phyloP scores from a whole-genome alignment of 2,888 invertebrate species.

The Lasioglossum oenotherae region DNA sequence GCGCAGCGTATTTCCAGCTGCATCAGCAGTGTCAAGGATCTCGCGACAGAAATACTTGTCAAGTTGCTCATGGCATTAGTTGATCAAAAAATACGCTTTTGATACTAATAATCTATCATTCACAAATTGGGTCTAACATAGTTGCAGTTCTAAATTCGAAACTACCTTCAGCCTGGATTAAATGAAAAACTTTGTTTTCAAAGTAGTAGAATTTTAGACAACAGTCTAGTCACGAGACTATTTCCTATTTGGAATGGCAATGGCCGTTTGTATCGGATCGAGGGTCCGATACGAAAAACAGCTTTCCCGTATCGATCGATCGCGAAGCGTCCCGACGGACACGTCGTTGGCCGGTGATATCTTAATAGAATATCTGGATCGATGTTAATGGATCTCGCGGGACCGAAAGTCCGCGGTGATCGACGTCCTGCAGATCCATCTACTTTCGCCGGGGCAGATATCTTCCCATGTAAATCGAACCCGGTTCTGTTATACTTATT shows the following conservation, averaged over 20 bases:
- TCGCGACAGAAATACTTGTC: not conserved
- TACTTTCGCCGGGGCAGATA: constrained; percentile 19
- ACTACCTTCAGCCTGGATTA: not conserved
- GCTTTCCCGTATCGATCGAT: constrained; percentile 16
- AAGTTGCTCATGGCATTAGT: not conserved
- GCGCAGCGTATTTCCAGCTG: not conserved
- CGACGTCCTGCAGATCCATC: constrained; percentile 49
- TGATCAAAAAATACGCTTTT: not conserved
- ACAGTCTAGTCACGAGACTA: not conserved
- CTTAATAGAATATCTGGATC: constrained; percentile 65
- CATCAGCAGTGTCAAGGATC: constrained; percentile 15
- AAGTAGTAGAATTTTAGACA: not conserved
- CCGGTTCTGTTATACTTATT: constrained; percentile 51
- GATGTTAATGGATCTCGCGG: constrained; percentile 59
- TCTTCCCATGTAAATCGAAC: constrained; percentile 54
- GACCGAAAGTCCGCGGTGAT: constrained; percentile 28
- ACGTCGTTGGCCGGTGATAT: constrained; percentile 43
- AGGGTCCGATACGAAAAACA: not conserved
- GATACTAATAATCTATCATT: too few species aligned
- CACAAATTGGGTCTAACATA: too few species aligned
- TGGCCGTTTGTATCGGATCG: not conserved
- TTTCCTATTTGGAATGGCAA: not conserved
- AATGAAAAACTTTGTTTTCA: not conserved
- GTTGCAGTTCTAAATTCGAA: not conserved
- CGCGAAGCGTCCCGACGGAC: not conserved